These are phyloP conservation scores for Lacerta bilineata DNA, from an alignment of 2,797 vertebrate genomes.

Conservation along the genomic window DNA sequence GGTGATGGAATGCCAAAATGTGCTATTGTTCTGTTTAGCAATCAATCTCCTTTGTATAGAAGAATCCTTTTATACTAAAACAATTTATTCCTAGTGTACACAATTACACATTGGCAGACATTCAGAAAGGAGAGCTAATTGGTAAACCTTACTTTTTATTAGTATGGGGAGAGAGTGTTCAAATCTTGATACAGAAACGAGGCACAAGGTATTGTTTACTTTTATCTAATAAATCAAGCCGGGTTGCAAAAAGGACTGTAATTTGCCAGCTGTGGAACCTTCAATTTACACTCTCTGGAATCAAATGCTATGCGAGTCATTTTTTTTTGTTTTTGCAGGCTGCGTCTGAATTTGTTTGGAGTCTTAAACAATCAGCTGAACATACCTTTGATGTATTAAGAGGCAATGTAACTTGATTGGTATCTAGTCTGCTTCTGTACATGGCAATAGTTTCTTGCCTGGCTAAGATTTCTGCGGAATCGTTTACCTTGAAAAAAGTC, in stretches of 20 bases:
- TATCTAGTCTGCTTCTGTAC: constrained; percentile 9
- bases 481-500: not conserved
- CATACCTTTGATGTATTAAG: constrained; percentile 8
- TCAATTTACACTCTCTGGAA: not conserved
- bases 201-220: constrained; percentile 49
- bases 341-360: constrained; percentile 32
- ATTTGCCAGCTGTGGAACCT: constrained; percentile 43
- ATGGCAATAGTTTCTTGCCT: not conserved
- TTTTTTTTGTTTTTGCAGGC: not conserved
- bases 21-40: constrained; percentile 61
- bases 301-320: not conserved
- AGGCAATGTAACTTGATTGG: constrained; percentile 17
- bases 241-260: constrained; percentile 3
- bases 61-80: constrained; percentile 53
- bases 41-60: constrained; percentile 72
- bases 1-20: constrained; percentile 60
- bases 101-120: constrained; percentile 60
- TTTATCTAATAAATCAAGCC: constrained; percentile 42
- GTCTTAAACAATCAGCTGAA: constrained; percentile 17
- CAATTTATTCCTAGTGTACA: constrained; percentile 65
- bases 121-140: constrained; percentile 60
- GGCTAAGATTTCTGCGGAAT: not conserved
- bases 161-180: constrained; percentile 28
- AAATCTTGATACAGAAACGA: constrained; percentile 20
- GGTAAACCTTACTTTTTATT: constrained; percentile 60